Percentiles rank a stretch among this genome's conserved stretches.
These are phyloP conservation scores for Ectemnius cavifrons DNA, from an alignment of 2,888 invertebrate species.

Conservation along the genomic window DNA sequence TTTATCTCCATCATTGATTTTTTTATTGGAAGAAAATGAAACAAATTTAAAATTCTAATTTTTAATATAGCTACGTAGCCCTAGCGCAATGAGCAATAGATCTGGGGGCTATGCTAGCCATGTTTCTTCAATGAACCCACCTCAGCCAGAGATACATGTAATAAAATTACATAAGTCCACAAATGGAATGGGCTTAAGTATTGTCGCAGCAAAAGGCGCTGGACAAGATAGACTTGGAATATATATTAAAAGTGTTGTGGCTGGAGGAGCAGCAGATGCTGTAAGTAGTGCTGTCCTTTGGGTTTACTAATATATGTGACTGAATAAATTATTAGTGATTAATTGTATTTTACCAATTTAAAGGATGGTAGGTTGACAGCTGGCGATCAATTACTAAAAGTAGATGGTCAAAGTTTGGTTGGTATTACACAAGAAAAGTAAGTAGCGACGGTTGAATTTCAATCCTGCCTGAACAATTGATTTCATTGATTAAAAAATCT, in stretches of 20 bases:
- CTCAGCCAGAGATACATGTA: conserved; percentile 88
- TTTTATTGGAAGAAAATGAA: not conserved
- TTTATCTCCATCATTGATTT: not conserved
- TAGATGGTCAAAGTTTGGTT: conserved; percentile 96
- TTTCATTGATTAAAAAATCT: conserved; percentile 20
- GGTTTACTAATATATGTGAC: not conserved
- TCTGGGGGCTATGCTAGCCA: conserved; percentile 79
- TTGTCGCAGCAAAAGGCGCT: conserved; percentile 96
- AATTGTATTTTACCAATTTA: not conserved
- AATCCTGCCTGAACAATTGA: not conserved
- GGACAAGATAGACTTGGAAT: conserved; percentile 94
- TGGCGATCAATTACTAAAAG: conserved; percentile 97
- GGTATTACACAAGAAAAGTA: conserved; percentile 86
- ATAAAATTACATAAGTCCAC: conserved; percentile 96
- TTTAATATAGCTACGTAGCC: conserved; percentile 80
- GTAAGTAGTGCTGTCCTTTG: conserved; percentile 75
- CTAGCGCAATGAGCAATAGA: conserved; percentile 83
- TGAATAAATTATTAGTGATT: not conserved
- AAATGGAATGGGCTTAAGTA: conserved; percentile 98
- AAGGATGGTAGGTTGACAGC: conserved; percentile 95
- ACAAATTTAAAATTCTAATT: not conserved
- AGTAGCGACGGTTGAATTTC: conserved; percentile 37
- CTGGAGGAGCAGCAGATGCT: conserved; percentile 93
- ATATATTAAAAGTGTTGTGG: conserved; percentile 98
- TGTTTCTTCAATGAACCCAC: conserved; percentile 70